Conservation (phyloP, 2,113 vertebrate genomes). For the Cepphus grylle region DNA sequence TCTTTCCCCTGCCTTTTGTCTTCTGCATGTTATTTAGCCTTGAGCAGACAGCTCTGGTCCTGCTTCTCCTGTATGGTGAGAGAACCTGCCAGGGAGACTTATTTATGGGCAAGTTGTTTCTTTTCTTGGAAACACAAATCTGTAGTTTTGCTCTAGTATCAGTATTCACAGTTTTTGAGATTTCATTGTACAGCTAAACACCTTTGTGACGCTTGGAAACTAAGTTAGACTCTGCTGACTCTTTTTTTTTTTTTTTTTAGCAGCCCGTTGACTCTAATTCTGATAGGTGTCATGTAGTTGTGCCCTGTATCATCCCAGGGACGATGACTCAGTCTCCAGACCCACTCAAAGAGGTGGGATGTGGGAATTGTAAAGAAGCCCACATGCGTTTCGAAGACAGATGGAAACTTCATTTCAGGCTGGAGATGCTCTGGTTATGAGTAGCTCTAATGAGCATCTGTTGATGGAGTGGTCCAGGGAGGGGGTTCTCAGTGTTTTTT, state of each 20-base stretch:
- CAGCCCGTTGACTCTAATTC: background rate
- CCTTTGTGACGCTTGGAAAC: background rate
- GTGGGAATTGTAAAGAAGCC: conserved; percentile 43
- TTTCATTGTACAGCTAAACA: background rate
- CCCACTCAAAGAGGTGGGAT: conserved; percentile 12
- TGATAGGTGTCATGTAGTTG: background rate
- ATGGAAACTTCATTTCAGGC: conserved; percentile 45
- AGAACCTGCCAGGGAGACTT: background rate
- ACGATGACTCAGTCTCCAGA: background rate
- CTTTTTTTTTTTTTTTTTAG: background rate
- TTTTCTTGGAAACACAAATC: background rate
- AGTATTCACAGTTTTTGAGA: background rate
- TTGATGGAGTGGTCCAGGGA: conserved; percentile 37
- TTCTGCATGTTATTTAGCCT: background rate
- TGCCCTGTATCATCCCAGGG: background rate
- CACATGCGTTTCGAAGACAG: background rate
- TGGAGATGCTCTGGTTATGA: background rate
- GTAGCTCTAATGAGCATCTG: conserved; percentile 57
- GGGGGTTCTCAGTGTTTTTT: background rate
- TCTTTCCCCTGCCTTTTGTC: background rate
- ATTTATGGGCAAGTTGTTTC: background rate
- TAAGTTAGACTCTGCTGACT: background rate
- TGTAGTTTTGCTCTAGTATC: background rate
- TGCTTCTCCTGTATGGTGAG: background rate
- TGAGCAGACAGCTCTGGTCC: background rate